Conservation (phyloP, 1,140 invertebrate species). For the Penaeus indicus region DNA sequence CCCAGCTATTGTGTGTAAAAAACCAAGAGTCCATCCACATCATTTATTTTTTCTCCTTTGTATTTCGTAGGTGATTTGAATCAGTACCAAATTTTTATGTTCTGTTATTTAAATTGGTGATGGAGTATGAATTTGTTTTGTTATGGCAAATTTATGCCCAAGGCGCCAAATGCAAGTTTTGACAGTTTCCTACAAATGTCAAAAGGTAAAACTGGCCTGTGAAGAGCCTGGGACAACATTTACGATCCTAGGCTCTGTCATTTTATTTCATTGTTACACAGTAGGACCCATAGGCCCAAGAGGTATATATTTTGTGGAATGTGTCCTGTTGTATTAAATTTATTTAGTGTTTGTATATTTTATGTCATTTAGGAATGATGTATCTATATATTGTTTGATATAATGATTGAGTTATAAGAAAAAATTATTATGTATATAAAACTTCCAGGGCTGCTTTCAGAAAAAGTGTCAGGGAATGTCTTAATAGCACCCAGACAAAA, state of each 20-base stretch:
- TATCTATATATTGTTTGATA: constrained; percentile 61
- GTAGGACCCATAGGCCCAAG: constrained; percentile 53
- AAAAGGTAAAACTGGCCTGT: constrained; percentile 20
- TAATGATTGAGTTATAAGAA: constrained; percentile 40
- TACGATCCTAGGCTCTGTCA: constrained; percentile 26
- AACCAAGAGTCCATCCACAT: constrained; percentile 55
- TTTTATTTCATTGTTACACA: constrained; percentile 43
- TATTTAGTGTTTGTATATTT: constrained; percentile 61
- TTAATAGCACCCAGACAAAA: constrained; percentile 33
- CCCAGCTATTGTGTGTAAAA: constrained; percentile 34
- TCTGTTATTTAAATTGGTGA: constrained; percentile 18
- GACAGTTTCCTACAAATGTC: constrained; percentile 15
- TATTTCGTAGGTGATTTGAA: constrained; percentile 21
- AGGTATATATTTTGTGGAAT: constrained; percentile 48
- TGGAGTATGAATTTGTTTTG: constrained; percentile 45
- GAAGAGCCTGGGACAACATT: constrained; percentile 21
- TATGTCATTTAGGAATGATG: constrained; percentile 53
- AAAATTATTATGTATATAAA: constrained; percentile 48
- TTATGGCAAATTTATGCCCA: constrained; percentile 17
- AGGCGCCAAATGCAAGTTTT: background rate
- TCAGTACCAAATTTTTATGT: constrained; percentile 17
- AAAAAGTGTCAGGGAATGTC: constrained; percentile 35
- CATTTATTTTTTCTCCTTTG: constrained; percentile 3
- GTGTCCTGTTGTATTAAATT: constrained; percentile 45
- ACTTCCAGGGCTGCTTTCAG: constrained; percentile 55